A percentile compares a stretch with the other conserved stretches of the same genome.
These are phyloP conservation scores for Elgaria multicarinata DNA, from an alignment of 2,113 vertebrate genomes.

Conservation along the genomic window DNA sequence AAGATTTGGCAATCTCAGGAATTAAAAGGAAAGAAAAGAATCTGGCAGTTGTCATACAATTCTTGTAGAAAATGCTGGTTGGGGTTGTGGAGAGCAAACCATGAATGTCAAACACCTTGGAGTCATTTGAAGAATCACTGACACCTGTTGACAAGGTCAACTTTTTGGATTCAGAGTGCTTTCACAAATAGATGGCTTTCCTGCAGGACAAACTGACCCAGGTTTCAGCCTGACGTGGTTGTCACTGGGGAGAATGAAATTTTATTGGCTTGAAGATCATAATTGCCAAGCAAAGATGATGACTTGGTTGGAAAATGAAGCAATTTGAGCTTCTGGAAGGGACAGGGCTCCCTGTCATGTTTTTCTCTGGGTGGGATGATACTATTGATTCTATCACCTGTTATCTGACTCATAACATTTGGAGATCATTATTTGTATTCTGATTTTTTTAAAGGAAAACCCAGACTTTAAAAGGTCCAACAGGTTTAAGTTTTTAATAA, in stretches of 20 bases:
- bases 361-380: background rate
- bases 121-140: background rate
- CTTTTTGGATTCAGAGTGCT: background rate
- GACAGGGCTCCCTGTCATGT: background rate
- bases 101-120: background rate
- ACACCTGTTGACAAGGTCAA: background rate
- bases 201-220: conserved; percentile 12
- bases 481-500: background rate
- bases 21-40: background rate
- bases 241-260: background rate
- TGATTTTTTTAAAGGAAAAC: background rate
- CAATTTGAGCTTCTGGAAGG: background rate
- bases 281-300: background rate
- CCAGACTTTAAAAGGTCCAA: background rate
- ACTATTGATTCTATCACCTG: background rate
- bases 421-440: background rate
- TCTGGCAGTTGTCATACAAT: background rate
- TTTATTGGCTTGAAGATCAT: conserved; percentile 9
- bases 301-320: background rate
- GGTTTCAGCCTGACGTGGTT: background rate
- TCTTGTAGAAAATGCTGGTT: background rate
- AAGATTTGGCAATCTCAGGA: background rate
- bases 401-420: background rate
- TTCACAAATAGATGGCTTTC: conserved; percentile 1
- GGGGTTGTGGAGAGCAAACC: background rate